A percentile compares a stretch with the other conserved stretches of the same genome.
Evolutionary conservation across 2,797 vertebrate species (phyloP).

Genomic region (Dromococcyx pavoninus): DNA sequence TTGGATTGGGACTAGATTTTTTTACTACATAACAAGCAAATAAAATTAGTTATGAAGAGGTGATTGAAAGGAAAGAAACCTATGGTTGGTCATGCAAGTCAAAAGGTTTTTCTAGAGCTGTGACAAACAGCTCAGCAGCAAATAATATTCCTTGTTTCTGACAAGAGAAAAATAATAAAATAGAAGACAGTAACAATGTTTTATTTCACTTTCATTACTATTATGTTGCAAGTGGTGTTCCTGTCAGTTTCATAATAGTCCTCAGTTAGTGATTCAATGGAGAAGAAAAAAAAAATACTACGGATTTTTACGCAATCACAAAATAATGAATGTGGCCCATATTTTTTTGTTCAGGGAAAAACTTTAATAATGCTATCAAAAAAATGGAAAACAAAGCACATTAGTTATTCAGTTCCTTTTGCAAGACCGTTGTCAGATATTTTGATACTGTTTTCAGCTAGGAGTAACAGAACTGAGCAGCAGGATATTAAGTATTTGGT

Average conservation of each 20-base stretch:
- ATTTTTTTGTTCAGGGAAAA: background rate
- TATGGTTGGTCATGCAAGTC: background rate
- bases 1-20: background rate
- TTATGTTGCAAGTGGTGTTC: background rate
- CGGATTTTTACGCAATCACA: background rate
- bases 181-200: background rate
- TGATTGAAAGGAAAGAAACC: background rate
- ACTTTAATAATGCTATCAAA: background rate
- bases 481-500: background rate
- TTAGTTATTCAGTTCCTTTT: background rate
- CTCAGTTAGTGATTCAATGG: background rate
- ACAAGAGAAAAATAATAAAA: background rate
- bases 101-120: background rate
- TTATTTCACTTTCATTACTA: conserved; percentile 16
- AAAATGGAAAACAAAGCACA: accelerated
- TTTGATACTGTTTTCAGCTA: background rate
- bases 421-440: background rate
- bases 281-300: background rate
- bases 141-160: background rate
- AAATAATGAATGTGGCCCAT: background rate
- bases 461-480: background rate
- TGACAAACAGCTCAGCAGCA: background rate
- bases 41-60: background rate
- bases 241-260: background rate
- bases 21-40: background rate